A percentile compares a stretch with the other conserved stretches of the same genome.
These are phyloP conservation scores for Chloroceryle inda DNA, from an alignment of 2,797 vertebrate genomes.

Conservation along the genomic window DNA sequence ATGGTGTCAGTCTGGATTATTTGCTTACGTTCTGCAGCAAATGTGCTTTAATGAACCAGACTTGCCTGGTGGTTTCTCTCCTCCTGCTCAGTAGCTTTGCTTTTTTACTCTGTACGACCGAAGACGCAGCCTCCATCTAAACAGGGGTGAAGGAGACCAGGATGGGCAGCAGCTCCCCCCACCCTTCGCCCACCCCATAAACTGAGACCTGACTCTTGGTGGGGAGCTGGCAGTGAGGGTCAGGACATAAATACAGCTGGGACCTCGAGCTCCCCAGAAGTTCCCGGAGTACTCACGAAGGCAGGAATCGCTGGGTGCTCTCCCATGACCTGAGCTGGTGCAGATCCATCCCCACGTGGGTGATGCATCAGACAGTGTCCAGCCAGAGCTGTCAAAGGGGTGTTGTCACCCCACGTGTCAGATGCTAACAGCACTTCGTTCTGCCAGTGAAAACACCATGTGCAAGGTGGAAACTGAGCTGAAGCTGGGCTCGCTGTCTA, in stretches of 20 bases:
- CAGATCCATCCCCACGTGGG: accelerated
- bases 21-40: not conserved
- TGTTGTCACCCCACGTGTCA: not conserved
- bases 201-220: not conserved
- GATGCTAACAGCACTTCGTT: not conserved
- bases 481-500: not conserved
- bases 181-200: not conserved
- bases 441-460: accelerated
- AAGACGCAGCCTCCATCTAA: too few relatives aligned
- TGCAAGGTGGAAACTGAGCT: not conserved
- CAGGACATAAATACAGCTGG: accelerated
- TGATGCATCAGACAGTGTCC: not conserved
- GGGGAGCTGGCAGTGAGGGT: not conserved
- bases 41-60: not conserved
- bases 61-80: not conserved
- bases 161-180: not conserved
- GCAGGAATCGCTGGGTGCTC: not conserved
- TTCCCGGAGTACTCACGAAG: not conserved
- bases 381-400: not conserved
- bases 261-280: not conserved
- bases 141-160: not conserved
- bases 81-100: not conserved
- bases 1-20: not conserved
- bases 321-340: accelerated
- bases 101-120: not conserved